Conservation (phyloP, 2,113 vertebrate genomes). For the Siniperca knerii region DNA sequence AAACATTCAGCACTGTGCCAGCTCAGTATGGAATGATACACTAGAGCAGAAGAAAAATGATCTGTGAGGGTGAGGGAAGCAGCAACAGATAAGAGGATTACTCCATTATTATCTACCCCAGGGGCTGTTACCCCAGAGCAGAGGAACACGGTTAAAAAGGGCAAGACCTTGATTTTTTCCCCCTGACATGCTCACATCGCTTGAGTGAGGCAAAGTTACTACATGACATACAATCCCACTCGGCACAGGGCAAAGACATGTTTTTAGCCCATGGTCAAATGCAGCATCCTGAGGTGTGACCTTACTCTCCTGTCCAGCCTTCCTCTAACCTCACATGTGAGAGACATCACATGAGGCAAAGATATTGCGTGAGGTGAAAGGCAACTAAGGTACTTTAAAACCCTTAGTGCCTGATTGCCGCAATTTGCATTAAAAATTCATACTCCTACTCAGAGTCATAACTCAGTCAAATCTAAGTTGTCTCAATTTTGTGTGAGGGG, state of each 20-base stretch:
- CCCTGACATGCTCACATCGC: constrained; percentile 51
- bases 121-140: constrained; percentile 75
- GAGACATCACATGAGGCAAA: neutral
- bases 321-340: constrained; percentile 4
- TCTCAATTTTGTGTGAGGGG: neutral
- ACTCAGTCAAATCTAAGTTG: neutral
- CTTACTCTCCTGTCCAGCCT: constrained; percentile 45
- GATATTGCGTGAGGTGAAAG: neutral
- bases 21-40: constrained; percentile 70
- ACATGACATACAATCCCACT: constrained; percentile 57
- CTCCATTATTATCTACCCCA: constrained; percentile 80
- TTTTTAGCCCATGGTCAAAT: constrained; percentile 52
- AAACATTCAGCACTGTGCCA: constrained; percentile 57
- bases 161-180: constrained; percentile 76
- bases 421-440: no score
- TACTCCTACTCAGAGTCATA: no score
- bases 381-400: neutral
- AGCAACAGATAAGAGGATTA: constrained; percentile 87
- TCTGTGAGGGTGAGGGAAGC: constrained; percentile 68
- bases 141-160: constrained; percentile 77
- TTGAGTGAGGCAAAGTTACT: constrained; percentile 41
- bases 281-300: constrained; percentile 57
- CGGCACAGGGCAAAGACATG: constrained; percentile 49
- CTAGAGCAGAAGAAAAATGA: constrained; percentile 66
- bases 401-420: no score